Percentiles rank a stretch among this genome's conserved stretches.
Evolutionary conservation across 1,140 invertebrate genomes (phyloP).

Genomic region (Macrotrachela quadricornifera): DNA sequence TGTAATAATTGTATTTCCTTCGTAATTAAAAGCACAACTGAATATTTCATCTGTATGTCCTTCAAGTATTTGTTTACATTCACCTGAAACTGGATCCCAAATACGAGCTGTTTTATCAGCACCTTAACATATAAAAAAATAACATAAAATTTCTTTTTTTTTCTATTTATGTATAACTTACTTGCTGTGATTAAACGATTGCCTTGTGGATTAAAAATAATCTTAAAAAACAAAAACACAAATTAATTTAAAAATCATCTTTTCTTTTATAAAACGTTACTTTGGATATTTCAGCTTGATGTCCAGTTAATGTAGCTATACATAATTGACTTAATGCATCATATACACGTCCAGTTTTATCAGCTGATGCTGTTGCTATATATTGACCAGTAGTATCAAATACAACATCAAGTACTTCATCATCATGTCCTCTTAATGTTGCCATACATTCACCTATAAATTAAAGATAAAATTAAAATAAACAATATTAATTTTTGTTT

Average conservation of each 20-base stretch:
- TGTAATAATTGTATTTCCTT: constrained; percentile 50
- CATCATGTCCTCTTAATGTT: constrained; percentile 42
- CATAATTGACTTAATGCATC: constrained; percentile 39
- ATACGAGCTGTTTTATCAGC: constrained; percentile 48
- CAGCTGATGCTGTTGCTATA: constrained; percentile 47
- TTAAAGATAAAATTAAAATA: neutral
- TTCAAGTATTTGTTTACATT: constrained; percentile 32
- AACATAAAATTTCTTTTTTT: neutral
- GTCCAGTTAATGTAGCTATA: constrained; percentile 42
- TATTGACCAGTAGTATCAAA: constrained; percentile 47
- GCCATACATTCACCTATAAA: constrained; percentile 34
- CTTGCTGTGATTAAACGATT: constrained; percentile 3
- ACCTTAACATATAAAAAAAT: constrained; percentile 37
- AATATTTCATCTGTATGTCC: constrained; percentile 56
- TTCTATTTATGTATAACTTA: neutral
- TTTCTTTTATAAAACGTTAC: constrained; percentile 17
- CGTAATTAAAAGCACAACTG: constrained; percentile 52
- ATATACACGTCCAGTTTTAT: constrained; percentile 46
- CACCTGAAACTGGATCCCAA: constrained; percentile 46
- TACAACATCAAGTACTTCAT: constrained; percentile 51
- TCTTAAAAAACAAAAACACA: constrained; percentile 8
- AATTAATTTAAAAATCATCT: neutral
- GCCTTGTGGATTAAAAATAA: constrained; percentile 2
- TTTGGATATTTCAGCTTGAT: constrained; percentile 53
- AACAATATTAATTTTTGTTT: neutral